Conservation (phyloP, 2,797 vertebrate species). For the Sebastes variabilis region DNA sequence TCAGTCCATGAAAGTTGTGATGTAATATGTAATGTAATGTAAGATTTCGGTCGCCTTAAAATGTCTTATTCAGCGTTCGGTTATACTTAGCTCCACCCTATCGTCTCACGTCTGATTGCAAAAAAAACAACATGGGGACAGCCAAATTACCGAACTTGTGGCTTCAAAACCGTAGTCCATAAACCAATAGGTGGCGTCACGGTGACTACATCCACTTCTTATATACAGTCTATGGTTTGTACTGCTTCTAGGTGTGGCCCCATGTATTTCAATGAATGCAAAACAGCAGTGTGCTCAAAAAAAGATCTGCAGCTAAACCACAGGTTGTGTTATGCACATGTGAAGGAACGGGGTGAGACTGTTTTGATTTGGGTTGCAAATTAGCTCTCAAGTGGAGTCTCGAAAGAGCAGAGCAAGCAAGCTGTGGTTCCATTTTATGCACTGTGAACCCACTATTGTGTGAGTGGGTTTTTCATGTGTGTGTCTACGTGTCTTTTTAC, state of each 20-base stretch:
- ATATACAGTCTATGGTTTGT: neutral
- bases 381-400: slow-evolving; percentile 28
- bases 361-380: slow-evolving; percentile 39
- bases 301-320: neutral
- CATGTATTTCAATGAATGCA: neutral
- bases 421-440: slow-evolving; percentile 12
- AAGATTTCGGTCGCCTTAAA: fast-evolving
- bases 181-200: too few species aligned
- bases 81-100: too few species aligned
- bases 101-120: too few species aligned
- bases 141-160: too few species aligned
- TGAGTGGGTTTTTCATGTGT: neutral
- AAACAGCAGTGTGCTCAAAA: neutral
- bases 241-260: neutral
- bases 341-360: neutral
- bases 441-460: neutral
- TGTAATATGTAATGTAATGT: too few species aligned
- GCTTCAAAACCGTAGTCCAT: too few species aligned
- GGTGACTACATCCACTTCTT: too few species aligned
- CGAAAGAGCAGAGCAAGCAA: neutral
- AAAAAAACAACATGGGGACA: too few species aligned
- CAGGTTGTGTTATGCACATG: neutral
- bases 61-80: too few species aligned
- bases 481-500: neutral
- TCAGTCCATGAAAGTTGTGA: too few species aligned